Base-by-base conservation (phyloP, 2,888 invertebrate species). In the Dolomedes plantarius region DNA sequence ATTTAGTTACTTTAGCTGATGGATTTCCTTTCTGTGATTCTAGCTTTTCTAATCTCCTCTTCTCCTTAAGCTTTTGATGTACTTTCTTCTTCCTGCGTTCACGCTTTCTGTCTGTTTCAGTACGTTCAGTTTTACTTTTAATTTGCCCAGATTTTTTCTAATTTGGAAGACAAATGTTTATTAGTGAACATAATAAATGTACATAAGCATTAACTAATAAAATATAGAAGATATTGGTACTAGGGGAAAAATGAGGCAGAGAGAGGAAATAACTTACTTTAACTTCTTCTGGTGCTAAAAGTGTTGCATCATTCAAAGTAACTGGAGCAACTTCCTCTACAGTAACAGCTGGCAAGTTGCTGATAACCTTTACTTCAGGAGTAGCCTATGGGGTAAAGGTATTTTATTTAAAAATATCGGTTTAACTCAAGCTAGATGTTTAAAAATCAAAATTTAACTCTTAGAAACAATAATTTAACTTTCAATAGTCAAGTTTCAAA, bases 291-390 rank as follows among this genome's bases (percentile, higher is more conserved):
- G 99, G 98, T 23, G 98, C 98, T 88, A 98, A 92, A 46, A 97
- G 91, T 0, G 95, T 93, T 2, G 95, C 96, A 91, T 97, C 95
- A 90, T 95, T 97, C 0, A 95, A 94, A n/a, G 95, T 94, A 6
- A 96, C 93, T 0, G 98, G 98, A 0, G 97, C 97, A 7, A 98
- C 97, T 92, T 99, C 99, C 92, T 99, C 99, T 94, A 98, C 96
- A 36, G 93, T 94, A 72, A 99, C 94, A 0, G 98, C 96, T 0
- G 98, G 96, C 88, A 96, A 93, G 91, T 99, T 98, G 85, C 94
- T 95, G 5, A 99, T 93, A 86, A 99, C 95, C 92, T 95, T 96
- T 0, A 98, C 93, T 90, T 99, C 98, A 0, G 97, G 95, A 85
- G 94, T 94, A 0, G 95, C 94, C 94, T 94, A 89, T 62, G 91